Percentiles rank a stretch among this genome's conserved stretches.
These are phyloP conservation scores for Parnassius glacialis DNA, from an alignment of 2,888 invertebrate species.

Conservation along the genomic window DNA sequence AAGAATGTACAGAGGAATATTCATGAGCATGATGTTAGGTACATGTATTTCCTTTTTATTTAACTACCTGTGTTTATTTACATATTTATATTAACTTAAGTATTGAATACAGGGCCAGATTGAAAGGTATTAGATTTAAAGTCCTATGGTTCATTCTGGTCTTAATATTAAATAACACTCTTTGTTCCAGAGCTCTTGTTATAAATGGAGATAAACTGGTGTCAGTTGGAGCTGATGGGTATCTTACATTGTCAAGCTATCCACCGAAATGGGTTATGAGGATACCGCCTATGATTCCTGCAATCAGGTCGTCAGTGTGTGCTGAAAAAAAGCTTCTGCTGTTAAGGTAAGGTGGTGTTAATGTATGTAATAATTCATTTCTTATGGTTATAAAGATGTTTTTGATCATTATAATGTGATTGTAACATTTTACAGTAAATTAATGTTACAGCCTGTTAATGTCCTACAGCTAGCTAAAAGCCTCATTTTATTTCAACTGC, in stretches of 20 bases:
- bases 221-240: conserved; percentile 91
- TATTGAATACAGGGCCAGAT: too few species aligned
- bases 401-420: not conserved
- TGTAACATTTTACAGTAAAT: too few species aligned
- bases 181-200: conserved; percentile 80
- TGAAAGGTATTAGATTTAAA: too few species aligned
- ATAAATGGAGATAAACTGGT: conserved; percentile 84
- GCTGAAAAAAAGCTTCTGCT: conserved; percentile 78
- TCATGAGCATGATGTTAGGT: conserved; percentile 93
- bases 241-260: conserved; percentile 86
- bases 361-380: not conserved
- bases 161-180: not conserved
- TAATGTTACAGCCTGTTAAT: too few species aligned
- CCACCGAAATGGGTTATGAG: conserved; percentile 85
- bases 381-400: not conserved
- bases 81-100: too few species aligned
- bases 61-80: not conserved
- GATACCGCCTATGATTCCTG: conserved; percentile 86
- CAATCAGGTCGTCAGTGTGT: conserved; percentile 79
- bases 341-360: conserved; percentile 59
- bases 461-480: too few species aligned
- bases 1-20: conserved; percentile 88
- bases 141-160: too few species aligned
- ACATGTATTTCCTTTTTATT: conserved; percentile 15
- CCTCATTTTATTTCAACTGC: too few species aligned